Conservation (phyloP, 2,888 invertebrate species). For the Pocota personata region DNA sequence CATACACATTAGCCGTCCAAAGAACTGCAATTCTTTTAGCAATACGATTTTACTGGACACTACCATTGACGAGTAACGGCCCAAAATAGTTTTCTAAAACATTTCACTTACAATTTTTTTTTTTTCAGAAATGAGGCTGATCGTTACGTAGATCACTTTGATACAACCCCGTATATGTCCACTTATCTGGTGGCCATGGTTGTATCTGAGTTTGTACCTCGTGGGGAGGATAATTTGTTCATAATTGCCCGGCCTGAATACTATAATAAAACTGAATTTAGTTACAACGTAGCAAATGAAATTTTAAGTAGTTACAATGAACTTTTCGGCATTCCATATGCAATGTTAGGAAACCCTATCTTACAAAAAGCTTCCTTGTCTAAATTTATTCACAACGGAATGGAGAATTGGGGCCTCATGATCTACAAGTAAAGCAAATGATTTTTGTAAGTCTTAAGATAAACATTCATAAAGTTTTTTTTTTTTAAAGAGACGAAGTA, state of each 20-base stretch:
- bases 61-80: slow-evolving; percentile 74
- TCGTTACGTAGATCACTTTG: slow-evolving; percentile 77
- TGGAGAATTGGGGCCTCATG: slow-evolving; percentile 96
- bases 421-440: slow-evolving; percentile 88
- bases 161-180: slow-evolving; percentile 85
- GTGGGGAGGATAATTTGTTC: slow-evolving; percentile 75
- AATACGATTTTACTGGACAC: slow-evolving; percentile 76
- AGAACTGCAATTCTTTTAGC: slow-evolving; percentile 78
- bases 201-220: slow-evolving; percentile 84
- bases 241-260: slow-evolving; percentile 88
- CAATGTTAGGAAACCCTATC: slow-evolving; percentile 84
- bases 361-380: slow-evolving; percentile 91
- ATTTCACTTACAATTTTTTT: background rate
- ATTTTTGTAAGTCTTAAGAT: background rate
- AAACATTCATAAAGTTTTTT: slow-evolving; percentile 43
- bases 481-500: slow-evolving; percentile 75
- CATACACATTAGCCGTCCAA: slow-evolving; percentile 85
- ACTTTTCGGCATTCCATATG: slow-evolving; percentile 88
- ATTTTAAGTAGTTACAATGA: slow-evolving; percentile 83
- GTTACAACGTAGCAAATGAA: slow-evolving; percentile 80
- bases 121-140: slow-evolving; percentile 35
- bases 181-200: slow-evolving; percentile 92
- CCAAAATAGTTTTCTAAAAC: background rate
- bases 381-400: slow-evolving; percentile 90
- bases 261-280: slow-evolving; percentile 86